Percentiles rank a stretch among this genome's conserved stretches.
phyloP scores from a whole-genome alignment of 1,140 invertebrate genomes.

The Macrocentrus cingulum region DNA sequence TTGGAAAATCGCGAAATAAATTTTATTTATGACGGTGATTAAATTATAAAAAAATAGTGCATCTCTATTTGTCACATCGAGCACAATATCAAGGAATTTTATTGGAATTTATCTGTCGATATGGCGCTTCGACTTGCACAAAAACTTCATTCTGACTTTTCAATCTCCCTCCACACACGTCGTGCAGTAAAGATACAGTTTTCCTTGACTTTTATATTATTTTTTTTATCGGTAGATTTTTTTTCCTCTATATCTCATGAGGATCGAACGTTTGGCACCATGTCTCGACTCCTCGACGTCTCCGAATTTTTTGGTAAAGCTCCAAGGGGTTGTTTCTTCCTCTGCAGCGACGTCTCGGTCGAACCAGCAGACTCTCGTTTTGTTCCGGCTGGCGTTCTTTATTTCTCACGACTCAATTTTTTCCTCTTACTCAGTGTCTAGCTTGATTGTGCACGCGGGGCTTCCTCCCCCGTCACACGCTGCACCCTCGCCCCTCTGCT shows the following conservation, averaged over 20 bases:
- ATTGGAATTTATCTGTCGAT: constrained; percentile 24
- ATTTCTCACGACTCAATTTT: constrained; percentile 9
- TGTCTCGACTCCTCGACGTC: neutral
- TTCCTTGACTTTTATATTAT: neutral
- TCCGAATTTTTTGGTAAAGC: constrained; percentile 13
- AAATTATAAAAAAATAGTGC: too few species aligned
- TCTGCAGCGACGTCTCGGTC: neutral
- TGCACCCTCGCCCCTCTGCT: constrained; percentile 8
- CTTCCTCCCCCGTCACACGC: constrained; percentile 3
- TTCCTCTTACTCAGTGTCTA: constrained; percentile 12
- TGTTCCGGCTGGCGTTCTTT: constrained; percentile 1
- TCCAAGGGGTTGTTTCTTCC: constrained; percentile 11
- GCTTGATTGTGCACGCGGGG: constrained; percentile 1
- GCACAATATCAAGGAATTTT: constrained; percentile 28
- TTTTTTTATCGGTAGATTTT: neutral
- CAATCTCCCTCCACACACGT: neutral
- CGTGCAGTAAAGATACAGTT: neutral
- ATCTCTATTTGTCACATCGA: too few species aligned
- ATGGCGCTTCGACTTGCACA: constrained; percentile 24
- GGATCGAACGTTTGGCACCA: constrained; percentile 23
- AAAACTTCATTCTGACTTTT: constrained; percentile 20
- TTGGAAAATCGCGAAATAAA: too few species aligned
- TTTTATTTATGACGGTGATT: too few species aligned
- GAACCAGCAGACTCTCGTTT: neutral
- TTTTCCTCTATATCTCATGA: neutral